Conservation (phyloP, 2,888 invertebrate genomes). For the Teleogryllus oceanicus region DNA sequence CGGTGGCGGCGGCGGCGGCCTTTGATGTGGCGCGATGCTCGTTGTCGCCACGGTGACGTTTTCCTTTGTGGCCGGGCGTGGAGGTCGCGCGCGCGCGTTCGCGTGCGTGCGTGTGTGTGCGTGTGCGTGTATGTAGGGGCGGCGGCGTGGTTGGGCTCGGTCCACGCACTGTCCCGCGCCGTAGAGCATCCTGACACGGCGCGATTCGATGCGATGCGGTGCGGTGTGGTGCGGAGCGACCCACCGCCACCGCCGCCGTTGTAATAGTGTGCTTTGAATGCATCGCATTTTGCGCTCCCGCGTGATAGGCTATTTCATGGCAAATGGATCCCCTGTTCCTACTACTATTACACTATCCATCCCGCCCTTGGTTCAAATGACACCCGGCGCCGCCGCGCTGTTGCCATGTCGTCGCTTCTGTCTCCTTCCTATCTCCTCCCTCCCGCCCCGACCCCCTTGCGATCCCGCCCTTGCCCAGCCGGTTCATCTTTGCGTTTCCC, state of each 20-base stretch:
- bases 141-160: too few species aligned
- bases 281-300: neutral
- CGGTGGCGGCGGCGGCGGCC: neutral
- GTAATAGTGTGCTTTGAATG: slow-evolving; percentile 18
- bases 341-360: slow-evolving; percentile 18
- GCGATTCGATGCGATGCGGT: neutral
- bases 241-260: neutral
- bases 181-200: neutral
- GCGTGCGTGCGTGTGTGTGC: too few species aligned
- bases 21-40: too few species aligned
- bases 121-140: too few species aligned
- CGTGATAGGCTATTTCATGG: slow-evolving; percentile 3
- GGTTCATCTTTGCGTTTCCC: too few species aligned
- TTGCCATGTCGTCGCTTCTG: neutral
- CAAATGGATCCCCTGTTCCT: slow-evolving; percentile 18
- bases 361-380: neutral
- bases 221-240: neutral
- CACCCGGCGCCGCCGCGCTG: neutral
- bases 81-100: too few species aligned
- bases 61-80: too few species aligned
- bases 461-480: neutral
- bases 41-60: too few species aligned
- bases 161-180: too few species aligned
- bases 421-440: neutral
- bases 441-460: neutral